phyloP scores from a whole-genome alignment of 2,888 invertebrate genomes.

The Lepidonotus clava region DNA sequence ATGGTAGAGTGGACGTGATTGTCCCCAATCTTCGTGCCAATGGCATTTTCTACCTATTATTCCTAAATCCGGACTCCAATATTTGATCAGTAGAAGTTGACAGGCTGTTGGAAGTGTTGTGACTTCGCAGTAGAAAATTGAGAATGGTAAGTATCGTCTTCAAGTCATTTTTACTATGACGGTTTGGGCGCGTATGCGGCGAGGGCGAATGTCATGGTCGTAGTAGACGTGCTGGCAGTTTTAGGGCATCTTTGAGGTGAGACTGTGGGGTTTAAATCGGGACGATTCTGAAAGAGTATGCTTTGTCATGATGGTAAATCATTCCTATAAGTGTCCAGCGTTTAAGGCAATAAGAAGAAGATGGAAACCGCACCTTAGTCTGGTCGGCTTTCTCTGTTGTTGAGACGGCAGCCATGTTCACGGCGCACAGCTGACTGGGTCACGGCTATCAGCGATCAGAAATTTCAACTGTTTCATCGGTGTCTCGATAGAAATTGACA shows the following conservation, averaged over 20 bases:
- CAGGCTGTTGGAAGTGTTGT: background rate
- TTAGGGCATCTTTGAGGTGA: no score
- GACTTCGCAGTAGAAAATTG: background rate
- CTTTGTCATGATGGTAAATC: no score
- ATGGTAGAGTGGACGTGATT: conserved; percentile 44
- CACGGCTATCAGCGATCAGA: background rate
- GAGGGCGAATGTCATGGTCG: conserved; percentile 48
- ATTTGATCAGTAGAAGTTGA: background rate
- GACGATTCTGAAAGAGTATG: no score
- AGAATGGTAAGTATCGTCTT: conserved; percentile 53
- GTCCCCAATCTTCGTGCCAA: conserved; percentile 1
- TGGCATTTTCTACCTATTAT: conserved; percentile 13
- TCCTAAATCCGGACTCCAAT: background rate
- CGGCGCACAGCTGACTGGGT: conserved; percentile 43
- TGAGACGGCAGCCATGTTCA: conserved; percentile 20
- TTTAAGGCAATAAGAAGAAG: background rate
- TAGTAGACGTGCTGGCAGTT: background rate
- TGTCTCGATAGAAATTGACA: no score
- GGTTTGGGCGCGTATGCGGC: conserved; percentile 48
- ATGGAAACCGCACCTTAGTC: background rate
- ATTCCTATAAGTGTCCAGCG: no score
- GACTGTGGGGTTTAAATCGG: no score
- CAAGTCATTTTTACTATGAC: background rate
- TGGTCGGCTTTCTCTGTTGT: background rate
- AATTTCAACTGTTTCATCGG: no score